Conservation (phyloP, 2,888 invertebrate genomes). For the Pterostichus niger region DNA sequence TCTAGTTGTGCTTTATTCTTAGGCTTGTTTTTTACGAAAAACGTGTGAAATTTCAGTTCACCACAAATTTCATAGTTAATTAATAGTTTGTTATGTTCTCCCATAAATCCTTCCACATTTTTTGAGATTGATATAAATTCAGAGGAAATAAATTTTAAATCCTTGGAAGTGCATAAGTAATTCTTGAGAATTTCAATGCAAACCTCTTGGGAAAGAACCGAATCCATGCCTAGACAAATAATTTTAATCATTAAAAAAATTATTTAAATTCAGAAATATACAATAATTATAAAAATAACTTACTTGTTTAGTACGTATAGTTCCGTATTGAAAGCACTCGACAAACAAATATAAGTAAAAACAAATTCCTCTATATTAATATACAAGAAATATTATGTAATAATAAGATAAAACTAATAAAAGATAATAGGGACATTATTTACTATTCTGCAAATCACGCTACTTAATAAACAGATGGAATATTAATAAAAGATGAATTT, state of each 20-base stretch:
- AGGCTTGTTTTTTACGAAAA: slow-evolving; percentile 59
- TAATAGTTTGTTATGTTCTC: slow-evolving; percentile 69
- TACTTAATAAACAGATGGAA: no score
- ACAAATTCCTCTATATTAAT: no score
- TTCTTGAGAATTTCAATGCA: slow-evolving; percentile 30
- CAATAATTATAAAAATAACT: not conserved
- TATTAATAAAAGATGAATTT: no score
- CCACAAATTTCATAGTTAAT: slow-evolving; percentile 53
- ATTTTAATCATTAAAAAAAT: no score
- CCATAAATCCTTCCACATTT: slow-evolving; percentile 69
- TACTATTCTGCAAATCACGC: no score
- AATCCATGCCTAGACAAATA: not conserved
- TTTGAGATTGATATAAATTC: slow-evolving; percentile 68
- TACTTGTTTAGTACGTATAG: no score
- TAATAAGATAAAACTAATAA: no score
- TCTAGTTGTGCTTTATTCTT: not conserved
- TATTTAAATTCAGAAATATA: no score
- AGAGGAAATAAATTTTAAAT: slow-evolving; percentile 61
- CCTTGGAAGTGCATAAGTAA: not conserved
- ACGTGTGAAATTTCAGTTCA: not conserved
- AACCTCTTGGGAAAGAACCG: not conserved
- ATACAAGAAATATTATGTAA: no score
- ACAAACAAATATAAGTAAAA: no score
- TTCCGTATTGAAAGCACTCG: no score
- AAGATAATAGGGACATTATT: no score